Conservation (phyloP, 2,797 vertebrate genomes). For the Sebastes itinus region DNA sequence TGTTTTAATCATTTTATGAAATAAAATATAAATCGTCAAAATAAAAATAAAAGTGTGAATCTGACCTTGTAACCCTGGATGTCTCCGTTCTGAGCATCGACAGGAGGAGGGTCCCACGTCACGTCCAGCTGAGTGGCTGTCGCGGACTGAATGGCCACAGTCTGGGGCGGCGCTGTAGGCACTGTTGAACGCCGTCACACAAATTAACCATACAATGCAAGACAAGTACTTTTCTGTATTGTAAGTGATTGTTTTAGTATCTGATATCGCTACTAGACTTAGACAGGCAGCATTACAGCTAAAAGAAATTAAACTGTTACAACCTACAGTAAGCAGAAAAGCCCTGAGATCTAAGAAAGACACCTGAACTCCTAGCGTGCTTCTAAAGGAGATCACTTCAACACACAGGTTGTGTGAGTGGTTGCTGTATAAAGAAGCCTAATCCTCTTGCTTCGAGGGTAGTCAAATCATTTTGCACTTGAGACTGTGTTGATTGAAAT, state of each 20-base stretch:
- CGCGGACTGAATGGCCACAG: constrained; percentile 87
- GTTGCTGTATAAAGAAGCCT: not conserved
- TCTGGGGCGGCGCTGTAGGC: constrained; percentile 90
- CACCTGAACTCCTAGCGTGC: not conserved
- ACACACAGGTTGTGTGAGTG: not conserved
- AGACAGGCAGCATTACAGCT: not conserved
- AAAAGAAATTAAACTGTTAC: not conserved
- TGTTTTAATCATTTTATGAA: not conserved
- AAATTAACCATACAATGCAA: not conserved
- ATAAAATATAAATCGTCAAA: not conserved
- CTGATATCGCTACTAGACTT: not conserved
- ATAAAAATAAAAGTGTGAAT: not conserved
- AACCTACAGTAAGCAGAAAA: not conserved
- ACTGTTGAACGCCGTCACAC: constrained; percentile 75
- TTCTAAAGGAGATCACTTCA: not conserved
- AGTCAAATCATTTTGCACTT: not conserved
- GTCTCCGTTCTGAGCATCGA: constrained; percentile 92
- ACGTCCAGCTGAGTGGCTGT: constrained; percentile 95
- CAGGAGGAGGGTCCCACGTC: constrained; percentile 91
- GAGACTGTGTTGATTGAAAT: not conserved
- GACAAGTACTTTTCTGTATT: not conserved
- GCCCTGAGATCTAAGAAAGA: not conserved
- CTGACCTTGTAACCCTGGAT: constrained; percentile 97
- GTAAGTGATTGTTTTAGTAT: not conserved
- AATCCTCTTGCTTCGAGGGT: not conserved